Evolutionary conservation across 2,888 invertebrate species (phyloP), one percentile per base, ranked within the genome.

Genomic region (Morpho achilles): DNA sequence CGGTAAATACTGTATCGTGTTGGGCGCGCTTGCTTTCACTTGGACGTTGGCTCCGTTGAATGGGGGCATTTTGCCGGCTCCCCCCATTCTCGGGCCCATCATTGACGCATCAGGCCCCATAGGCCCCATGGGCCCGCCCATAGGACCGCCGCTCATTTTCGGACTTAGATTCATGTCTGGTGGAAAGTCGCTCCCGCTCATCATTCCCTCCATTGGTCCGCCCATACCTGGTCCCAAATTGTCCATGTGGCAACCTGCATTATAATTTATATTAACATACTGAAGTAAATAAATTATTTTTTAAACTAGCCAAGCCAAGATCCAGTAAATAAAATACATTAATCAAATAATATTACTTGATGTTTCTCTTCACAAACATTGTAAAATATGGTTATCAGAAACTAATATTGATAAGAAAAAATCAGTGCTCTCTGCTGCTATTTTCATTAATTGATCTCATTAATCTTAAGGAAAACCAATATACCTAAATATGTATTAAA

Each of bases 1-100:
- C 23, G 99, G 99, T 82, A 98, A 93, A 92, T 99, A 99, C 91
- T 99, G 98, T 79, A 99, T 99, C 44, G 99, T 99, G 85, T 99
- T 99, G 0, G 99, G 98, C 8, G 98, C 98, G 82, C 96, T 98
- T 8, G 98, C 96, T 86, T 98, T 98, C 39, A 99, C 98, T 87
- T 97, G 97, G 47, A 97, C 95, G 82, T 97, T 98, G 8, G 91
- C 91, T 7, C 91, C 92, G 76, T 92, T 93, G 72, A 92, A 93
- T 7, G 93, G 93, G 10, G 89, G 82, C 91, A 91, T 91, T 65
- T 91, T 91, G 0, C 92, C 92, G 42, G 85, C 87, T 52, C 79
- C 93, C 55, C 92, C 93, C 82, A 93, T 92, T 9, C 92, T 89
- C 49, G 94, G 94, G 22, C 94, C 94, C 92, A 93, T 93, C 92